Evolutionary conservation across 53 echinoderm and acorn worm species (phyloP), one percentile per base, ranked within the genome.

Genomic region (Holothuria scabra): DNA sequence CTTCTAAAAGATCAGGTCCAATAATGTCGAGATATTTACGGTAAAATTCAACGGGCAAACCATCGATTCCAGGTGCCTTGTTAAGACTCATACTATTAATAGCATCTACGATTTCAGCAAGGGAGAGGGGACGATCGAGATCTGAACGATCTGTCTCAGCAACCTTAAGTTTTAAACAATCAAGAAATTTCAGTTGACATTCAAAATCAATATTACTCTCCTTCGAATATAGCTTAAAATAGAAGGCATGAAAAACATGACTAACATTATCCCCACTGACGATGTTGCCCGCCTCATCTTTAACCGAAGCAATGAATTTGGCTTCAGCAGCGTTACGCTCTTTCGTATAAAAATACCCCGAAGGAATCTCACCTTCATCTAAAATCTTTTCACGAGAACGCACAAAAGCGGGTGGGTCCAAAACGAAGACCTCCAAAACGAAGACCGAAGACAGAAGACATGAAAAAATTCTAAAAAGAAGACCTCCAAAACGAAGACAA

Each of bases 1-100:
- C 74, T 14, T 20, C 16, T 1, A 87, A 28, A 10, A 87, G 52
- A 79, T 84, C 91, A 12, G 61, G 32, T 14, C 56, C 80, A 41
- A n/a, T n/a, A n/a, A n/a, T n/a, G n/a, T n/a, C n/a, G n/a, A n/a
- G n/a, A n/a, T n/a, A n/a, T n/a, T n/a, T 10, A 20, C 24, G 18
- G 25, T 87, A 82, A 66, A 90, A 90, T 68, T 90, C 90, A 3
- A 56, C 23, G 0, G 86, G 65, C 32, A 90, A 21, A n/a, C 87
- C 90, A 23, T 90, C 87, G 28, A 87, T 72, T 14, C 90, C 87
- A 1, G 90, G 90, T 11, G 86, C 60, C 74, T 90, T 86, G 32
- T 86, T 82, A 30, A 74, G 64, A 21, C 16, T 16, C 66, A 66
- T 66, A 25, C 11, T 25, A 12, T 18, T 12, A 11, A 66, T 11